Conservation (phyloP, 2,113 vertebrate species). For the Mormyrus iriodes region DNA sequence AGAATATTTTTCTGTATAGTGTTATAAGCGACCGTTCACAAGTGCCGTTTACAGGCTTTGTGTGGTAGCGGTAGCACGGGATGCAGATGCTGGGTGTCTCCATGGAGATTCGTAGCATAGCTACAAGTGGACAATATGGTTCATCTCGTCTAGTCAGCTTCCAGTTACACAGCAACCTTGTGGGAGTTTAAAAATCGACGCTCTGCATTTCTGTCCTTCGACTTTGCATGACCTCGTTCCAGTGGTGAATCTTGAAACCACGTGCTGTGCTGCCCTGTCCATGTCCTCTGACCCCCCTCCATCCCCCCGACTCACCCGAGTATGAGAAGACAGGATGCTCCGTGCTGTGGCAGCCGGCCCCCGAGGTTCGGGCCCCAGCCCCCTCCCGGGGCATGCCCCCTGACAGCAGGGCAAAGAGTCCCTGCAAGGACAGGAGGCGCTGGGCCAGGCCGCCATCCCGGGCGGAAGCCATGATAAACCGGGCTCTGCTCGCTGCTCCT, state of each 20-base stretch:
- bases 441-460: slow-evolving; percentile 40
- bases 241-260: neutral
- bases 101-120: neutral
- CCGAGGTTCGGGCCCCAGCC: slow-evolving; percentile 25
- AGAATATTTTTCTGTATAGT: neutral
- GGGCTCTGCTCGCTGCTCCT: slow-evolving; percentile 36
- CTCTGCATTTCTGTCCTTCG: neutral
- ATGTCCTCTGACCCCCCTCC: neutral
- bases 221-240: neutral
- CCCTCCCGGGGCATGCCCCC: slow-evolving; percentile 1
- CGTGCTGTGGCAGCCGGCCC: slow-evolving; percentile 48
- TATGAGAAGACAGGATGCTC: slow-evolving; percentile 63
- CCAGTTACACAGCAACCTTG: neutral
- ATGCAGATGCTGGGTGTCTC: neutral
- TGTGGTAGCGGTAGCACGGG: neutral
- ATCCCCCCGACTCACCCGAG: slow-evolving; percentile 52
- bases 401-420: slow-evolving; percentile 37
- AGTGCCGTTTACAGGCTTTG: neutral
- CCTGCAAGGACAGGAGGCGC: slow-evolving; percentile 53
- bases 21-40: neutral
- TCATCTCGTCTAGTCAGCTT: neutral
- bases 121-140: neutral
- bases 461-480: slow-evolving; percentile 50
- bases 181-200: neutral
- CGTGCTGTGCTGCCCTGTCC: neutral